Percentiles rank a stretch among this genome's conserved stretches.
Evolutionary conservation across 1,140 invertebrate species (phyloP).

Genomic region (Ladona fulva): DNA sequence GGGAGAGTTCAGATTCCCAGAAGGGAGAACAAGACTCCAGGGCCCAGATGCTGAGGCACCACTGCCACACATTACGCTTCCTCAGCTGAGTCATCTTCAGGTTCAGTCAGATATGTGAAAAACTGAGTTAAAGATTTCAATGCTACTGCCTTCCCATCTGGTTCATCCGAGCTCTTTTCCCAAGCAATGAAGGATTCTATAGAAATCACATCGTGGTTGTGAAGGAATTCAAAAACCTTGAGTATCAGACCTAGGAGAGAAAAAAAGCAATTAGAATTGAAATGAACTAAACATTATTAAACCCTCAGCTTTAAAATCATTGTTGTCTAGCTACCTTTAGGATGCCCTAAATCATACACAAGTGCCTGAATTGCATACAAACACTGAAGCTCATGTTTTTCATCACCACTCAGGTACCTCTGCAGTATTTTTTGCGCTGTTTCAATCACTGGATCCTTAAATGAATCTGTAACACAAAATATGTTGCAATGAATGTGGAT

Average conservation of each 20-base stretch:
- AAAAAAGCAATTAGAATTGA: not conserved
- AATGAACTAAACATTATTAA: too few species aligned
- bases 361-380: constrained; percentile 73
- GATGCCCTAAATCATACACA: constrained; percentile 59
- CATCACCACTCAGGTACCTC: constrained; percentile 61
- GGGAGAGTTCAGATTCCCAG: not conserved
- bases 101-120: constrained; percentile 47
- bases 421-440: constrained; percentile 37
- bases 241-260: constrained; percentile 39
- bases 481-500: too few species aligned
- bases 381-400: constrained; percentile 65
- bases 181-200: constrained; percentile 51
- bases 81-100: constrained; percentile 36
- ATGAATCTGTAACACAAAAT: too few species aligned
- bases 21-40: not conserved
- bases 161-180: constrained; percentile 43
- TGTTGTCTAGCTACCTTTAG: constrained; percentile 51
- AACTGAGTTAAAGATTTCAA: constrained; percentile 46
- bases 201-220: constrained; percentile 48
- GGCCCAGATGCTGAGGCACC: not conserved
- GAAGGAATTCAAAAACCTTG: constrained; percentile 45
- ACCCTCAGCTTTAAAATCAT: constrained; percentile 18
- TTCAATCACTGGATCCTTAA: too few species aligned
- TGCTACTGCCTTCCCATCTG: constrained; percentile 48
- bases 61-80: not conserved